phyloP scores from a whole-genome alignment of 2,888 invertebrate species.

The Cordylochernes scorpioides region DNA sequence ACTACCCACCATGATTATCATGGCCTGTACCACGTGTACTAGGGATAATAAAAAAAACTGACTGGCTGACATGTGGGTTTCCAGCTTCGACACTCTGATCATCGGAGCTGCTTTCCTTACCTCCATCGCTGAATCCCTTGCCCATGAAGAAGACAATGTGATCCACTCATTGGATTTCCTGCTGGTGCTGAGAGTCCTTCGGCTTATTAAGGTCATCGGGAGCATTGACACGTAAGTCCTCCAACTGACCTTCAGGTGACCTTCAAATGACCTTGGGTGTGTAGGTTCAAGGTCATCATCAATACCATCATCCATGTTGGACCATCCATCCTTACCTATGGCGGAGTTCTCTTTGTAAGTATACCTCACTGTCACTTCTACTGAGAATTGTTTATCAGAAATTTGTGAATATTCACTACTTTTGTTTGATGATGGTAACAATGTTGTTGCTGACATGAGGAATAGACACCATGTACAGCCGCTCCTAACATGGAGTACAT shows the following conservation, averaged over 20 bases:
- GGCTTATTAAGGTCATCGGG: slow-evolving; percentile 24
- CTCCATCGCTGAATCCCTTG: too few species aligned
- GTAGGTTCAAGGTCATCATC: slow-evolving; percentile 24
- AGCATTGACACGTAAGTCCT: slow-evolving; percentile 20
- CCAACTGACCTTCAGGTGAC: neutral
- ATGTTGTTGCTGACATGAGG: too few species aligned
- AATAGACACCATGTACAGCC: too few species aligned
- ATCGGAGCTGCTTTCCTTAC: too few species aligned
- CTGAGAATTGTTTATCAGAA: neutral
- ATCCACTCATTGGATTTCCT: slow-evolving; percentile 23
- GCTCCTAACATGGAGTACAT: too few species aligned
- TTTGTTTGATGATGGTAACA: too few species aligned
- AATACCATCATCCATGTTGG: slow-evolving; percentile 24
- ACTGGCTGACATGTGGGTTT: too few species aligned
- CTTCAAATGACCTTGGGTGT: slow-evolving; percentile 1
- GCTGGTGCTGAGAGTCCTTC: slow-evolving; percentile 24
- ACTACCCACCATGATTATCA: too few species aligned
- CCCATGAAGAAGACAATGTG: too few species aligned
- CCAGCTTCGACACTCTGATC: too few species aligned
- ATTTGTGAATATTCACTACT: neutral
- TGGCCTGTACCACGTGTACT: too few species aligned
- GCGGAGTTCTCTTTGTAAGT: slow-evolving; percentile 25
- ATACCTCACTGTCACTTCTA: neutral
- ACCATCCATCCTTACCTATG: slow-evolving; percentile 25
- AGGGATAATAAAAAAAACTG: too few species aligned